Base-by-base conservation (phyloP, 2,888 invertebrate species). In the Trachelus iudaicus region DNA sequence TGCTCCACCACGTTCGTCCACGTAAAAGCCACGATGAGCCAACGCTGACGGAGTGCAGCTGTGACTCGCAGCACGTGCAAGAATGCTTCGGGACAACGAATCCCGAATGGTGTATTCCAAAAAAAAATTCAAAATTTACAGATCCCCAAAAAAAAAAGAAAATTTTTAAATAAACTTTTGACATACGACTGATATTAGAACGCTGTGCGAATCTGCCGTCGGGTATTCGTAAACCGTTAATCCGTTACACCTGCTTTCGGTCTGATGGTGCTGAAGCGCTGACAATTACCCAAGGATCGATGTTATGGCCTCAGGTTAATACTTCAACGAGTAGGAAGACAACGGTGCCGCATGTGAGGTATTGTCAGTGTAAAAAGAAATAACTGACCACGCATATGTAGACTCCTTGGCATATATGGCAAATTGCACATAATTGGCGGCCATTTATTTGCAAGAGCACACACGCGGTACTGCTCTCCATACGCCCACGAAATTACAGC, bases 221-320 rank as follows among this genome's bases (percentile, higher is more conserved):
- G 83, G 76, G 80, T 86, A 84, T 80, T 69, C 33, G 12, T 81
- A 79, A 79, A 84, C 83, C 80, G 86, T 89, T 86, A 83, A 82
- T 83, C 83, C 83, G 86, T 83, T 88, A 88, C 89, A 89, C 89
- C 89, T 89, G 89, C 89, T 84, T 79, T 83, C 56, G 56, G 0
- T 56, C 56, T 9, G 56, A 82, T 87, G 89, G 88, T 89, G 90
- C 89, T 90, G 89, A 90, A 56, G 89, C 89, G 90, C 90, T 90
- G 90, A 90, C 90, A 90, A 90, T 90, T 90, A 90, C 89, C 88
- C 79, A 83, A 87, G 89, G 90, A 90, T 90, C 90, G 90, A 90
- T 90, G 90, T 86, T 56, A 87, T 88, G 83, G 89, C 90, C 89
- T 81, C 83, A 85, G 89, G 85, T 84, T 85, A 80, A 85, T 83